Conservation (phyloP, 1,140 invertebrate genomes). For the Drosophila paulistorum region DNA sequence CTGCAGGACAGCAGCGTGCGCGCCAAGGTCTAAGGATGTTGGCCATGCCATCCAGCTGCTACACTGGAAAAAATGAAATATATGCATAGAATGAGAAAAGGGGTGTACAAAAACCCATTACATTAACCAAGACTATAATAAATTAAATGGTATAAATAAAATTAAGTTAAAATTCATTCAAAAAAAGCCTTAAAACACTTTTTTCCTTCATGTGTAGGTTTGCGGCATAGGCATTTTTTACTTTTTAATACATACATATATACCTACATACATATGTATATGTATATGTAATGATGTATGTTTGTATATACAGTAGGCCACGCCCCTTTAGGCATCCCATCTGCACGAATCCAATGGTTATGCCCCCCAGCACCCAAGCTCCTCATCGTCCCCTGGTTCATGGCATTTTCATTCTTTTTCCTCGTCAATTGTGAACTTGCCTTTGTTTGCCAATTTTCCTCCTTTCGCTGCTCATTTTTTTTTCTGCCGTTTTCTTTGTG, state of each 20-base stretch:
- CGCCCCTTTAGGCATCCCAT: neutral
- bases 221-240: conserved; percentile 13
- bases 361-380: neutral
- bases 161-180: neutral
- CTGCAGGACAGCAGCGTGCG: conserved; percentile 32
- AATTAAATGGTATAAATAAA: neutral
- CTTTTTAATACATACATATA: neutral
- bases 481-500: conserved; percentile 54
- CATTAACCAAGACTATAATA: neutral
- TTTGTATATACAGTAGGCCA: neutral
- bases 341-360: neutral
- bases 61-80: neutral
- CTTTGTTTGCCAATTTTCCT: conserved; percentile 68
- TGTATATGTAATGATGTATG: neutral
- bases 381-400: too few relatives aligned
- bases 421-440: conserved; percentile 35
- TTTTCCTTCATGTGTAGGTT: conserved; percentile 28
- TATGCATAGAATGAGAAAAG: neutral
- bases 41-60: neutral
- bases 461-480: conserved; percentile 65
- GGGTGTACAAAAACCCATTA: neutral
- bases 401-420: conserved; percentile 6
- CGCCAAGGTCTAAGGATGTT: neutral
- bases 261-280: neutral
- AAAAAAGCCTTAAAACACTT: neutral